These are phyloP conservation scores for Hypercompe scribonia DNA, from an alignment of 2,888 invertebrate genomes.

Conservation along the genomic window DNA sequence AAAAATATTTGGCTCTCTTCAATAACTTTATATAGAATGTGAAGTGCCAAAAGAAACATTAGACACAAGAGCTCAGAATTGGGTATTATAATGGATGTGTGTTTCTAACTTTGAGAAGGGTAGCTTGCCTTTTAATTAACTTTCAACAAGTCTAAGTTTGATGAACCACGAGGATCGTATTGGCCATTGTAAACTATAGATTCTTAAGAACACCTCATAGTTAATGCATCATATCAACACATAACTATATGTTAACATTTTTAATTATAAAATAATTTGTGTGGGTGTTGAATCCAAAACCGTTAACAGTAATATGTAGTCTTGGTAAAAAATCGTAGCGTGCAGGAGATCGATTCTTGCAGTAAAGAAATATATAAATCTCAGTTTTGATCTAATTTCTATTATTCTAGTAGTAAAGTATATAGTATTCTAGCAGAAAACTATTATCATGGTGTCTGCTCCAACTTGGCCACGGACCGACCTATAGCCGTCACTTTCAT, in stretches of 20 bases:
- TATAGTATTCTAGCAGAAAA: too few relatives aligned
- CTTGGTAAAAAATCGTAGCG: too few relatives aligned
- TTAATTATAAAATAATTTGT: neutral
- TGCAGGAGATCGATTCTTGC: too few relatives aligned
- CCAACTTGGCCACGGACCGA: too few relatives aligned
- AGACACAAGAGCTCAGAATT: constrained; percentile 16
- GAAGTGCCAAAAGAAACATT: constrained; percentile 29
- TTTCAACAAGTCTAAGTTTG: constrained; percentile 13
- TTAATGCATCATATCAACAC: neutral
- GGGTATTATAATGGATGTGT: constrained; percentile 20
- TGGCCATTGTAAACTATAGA: neutral
- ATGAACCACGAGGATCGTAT: constrained; percentile 8
- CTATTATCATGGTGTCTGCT: too few relatives aligned
- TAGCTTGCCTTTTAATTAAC: constrained; percentile 21
- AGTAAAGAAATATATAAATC: too few relatives aligned
- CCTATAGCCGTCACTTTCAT: too few relatives aligned
- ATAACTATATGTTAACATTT: neutral
- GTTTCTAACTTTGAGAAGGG: constrained; percentile 21
- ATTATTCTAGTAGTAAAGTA: too few relatives aligned
- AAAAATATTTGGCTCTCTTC: constrained; percentile 33
- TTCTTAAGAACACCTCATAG: neutral
- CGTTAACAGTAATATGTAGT: neutral
- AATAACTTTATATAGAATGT: constrained; percentile 32
- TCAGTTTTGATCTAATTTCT: too few relatives aligned
- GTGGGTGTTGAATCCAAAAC: neutral